Base-by-base conservation (phyloP, 2,113 vertebrate species). In the Mustela lutreola region DNA sequence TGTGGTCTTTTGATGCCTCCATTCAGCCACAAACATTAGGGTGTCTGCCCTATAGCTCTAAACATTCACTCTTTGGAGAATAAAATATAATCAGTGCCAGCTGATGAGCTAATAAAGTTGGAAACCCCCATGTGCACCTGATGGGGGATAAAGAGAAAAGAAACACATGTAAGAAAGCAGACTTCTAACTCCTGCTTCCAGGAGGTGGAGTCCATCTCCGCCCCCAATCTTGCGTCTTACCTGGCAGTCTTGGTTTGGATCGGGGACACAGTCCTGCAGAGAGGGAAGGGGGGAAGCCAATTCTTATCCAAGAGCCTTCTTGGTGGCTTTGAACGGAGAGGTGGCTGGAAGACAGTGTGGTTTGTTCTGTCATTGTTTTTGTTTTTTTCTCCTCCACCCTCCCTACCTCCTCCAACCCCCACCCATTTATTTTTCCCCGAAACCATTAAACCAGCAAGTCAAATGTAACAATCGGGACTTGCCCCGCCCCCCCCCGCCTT, bases 361-460 rank as follows among this genome's bases (percentile, higher is more conserved):
- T 87, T 75, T 58, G 56, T 76, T 86, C 78, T 6, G 10, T 48
- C 83, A 33, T 53, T 50, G 48, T 50, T 50, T 80, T 18, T 5
- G 16, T 5, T 26, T 90, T 84, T 70, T 81, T 21, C 39, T 94
- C 12, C 50, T 93, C 4, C 36, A 50, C 4, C 26, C 36, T 14
- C 16, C 63, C 53, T 11, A 39, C 36, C 70, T 2, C 5, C 42
- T 26, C 10, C 7, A n/a, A 31, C 10, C 22, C 33, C 9, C 63
- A 80, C 19, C 39, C 11, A 24, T 82, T 82, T 65, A 24, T 88
- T 60, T 92, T 63, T 10, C 39, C 48, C 48, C 76, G 84, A 70
- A 97, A 70, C 28, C 36, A 24, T 48, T 63, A 96, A 91, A 95
- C 50, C 39, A 91, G 28, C 33, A 86, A 67, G 8, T 67, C 53